Percentiles rank a stretch among this genome's conserved stretches.
Evolutionary conservation across 2,113 vertebrate genomes (phyloP).

Genomic region (Nothoprocta pentlandii): DNA sequence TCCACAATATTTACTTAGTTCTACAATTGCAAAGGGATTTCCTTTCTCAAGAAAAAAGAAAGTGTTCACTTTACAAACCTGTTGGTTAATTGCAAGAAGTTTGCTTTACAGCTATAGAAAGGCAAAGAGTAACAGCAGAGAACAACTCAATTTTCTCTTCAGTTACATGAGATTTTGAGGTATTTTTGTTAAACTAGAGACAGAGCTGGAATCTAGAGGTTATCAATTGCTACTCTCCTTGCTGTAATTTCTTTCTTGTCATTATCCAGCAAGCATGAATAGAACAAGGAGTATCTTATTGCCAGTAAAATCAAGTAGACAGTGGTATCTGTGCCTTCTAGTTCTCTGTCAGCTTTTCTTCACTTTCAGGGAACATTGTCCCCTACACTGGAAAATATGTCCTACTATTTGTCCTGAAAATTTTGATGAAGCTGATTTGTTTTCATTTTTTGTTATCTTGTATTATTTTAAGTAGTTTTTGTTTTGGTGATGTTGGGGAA

Average conservation of each 20-base stretch:
- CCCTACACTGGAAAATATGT: neutral
- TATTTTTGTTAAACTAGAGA: neutral
- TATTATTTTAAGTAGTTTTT: neutral
- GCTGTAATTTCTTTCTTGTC: neutral
- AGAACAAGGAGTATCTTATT: neutral
- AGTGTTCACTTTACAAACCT: neutral
- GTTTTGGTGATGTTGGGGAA: neutral
- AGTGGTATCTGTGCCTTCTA: neutral
- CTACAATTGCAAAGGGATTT: neutral
- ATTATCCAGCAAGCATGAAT: neutral
- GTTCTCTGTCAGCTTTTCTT: neutral
- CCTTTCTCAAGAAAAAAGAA: neutral
- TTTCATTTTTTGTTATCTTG: neutral
- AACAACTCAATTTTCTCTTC: neutral
- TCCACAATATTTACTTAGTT: fast-evolving
- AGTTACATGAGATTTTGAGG: neutral
- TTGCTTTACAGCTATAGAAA: neutral
- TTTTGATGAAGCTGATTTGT: neutral
- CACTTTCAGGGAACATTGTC: neutral
- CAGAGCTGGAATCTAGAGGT: neutral
- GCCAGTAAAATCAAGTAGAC: neutral
- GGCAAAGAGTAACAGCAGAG: neutral
- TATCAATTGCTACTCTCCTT: neutral
- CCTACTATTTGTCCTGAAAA: neutral
- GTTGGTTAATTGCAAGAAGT: neutral